Percentiles rank a stretch among this genome's conserved stretches.
These are phyloP conservation scores for Rhyzopertha dominica DNA, from an alignment of 1,140 invertebrate genomes.

Conservation along the genomic window DNA sequence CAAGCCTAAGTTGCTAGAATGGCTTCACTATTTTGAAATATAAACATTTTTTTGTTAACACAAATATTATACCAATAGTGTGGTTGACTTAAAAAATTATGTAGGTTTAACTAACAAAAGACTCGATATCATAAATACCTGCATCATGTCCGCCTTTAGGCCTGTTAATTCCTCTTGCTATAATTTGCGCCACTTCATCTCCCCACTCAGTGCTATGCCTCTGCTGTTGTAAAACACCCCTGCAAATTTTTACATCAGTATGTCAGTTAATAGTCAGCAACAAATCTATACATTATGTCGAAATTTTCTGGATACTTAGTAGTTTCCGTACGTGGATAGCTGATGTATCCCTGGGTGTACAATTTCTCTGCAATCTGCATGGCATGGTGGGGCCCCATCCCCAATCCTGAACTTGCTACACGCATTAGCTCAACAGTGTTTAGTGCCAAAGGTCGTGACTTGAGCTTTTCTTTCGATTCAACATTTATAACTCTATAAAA, in stretches of 20 bases:
- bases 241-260: conserved; percentile 37
- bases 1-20: too few relatives aligned
- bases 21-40: too few relatives aligned
- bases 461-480: conserved; percentile 74
- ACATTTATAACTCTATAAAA: conserved; percentile 64
- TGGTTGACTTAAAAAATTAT: too few relatives aligned
- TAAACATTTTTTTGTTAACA: too few relatives aligned
- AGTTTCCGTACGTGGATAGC: conserved; percentile 94
- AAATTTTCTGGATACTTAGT: conserved; percentile 95
- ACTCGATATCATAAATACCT: too few relatives aligned
- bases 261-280: conserved; percentile 13
- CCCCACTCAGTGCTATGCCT: conserved; percentile 73
- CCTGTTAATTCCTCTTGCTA: conserved; percentile 62
- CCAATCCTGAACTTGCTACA: conserved; percentile 87
- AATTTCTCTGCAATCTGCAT: conserved; percentile 93
- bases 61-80: too few relatives aligned
- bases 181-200: conserved; percentile 59
- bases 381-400: conserved; percentile 92
- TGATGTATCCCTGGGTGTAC: conserved; percentile 92
- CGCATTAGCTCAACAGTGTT: conserved; percentile 97
- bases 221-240: conserved; percentile 67
- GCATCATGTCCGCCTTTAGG: conserved; percentile 91
- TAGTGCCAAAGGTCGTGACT: conserved; percentile 81
- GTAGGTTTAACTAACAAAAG: too few relatives aligned
- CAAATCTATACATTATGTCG: conserved; percentile 68